Evolutionary conservation across 2,888 invertebrate species (phyloP).

Genomic region (Busseola fusca): DNA sequence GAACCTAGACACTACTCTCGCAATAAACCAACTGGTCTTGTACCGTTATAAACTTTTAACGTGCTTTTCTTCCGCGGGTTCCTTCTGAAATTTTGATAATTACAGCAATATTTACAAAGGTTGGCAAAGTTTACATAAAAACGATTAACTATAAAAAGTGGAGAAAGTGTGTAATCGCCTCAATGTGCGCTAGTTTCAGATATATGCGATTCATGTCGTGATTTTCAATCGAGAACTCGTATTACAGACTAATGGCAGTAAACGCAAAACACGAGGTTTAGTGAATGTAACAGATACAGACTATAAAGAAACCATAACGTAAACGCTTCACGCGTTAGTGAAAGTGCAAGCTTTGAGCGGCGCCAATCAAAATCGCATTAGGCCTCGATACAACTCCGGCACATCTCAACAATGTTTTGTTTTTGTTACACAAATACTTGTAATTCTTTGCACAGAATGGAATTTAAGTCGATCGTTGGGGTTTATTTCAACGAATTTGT

Average conservation of each 20-base stretch:
- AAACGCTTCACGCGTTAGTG: constrained; percentile 76
- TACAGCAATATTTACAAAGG: constrained; percentile 17
- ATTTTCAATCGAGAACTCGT: constrained; percentile 61
- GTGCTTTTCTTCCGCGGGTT: constrained; percentile 23
- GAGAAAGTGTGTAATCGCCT: constrained; percentile 63
- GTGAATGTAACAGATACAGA: constrained; percentile 63
- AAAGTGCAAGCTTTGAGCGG: constrained; percentile 80
- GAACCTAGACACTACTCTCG: constrained; percentile 48
- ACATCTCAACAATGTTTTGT: constrained; percentile 66
- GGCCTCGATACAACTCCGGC: constrained; percentile 65
- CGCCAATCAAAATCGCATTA: constrained; percentile 85
- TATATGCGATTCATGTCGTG: constrained; percentile 57
- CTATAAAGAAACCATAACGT: constrained; percentile 70
- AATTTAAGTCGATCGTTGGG: constrained; percentile 36
- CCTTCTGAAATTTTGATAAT: constrained; percentile 23
- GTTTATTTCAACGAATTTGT: constrained; percentile 20
- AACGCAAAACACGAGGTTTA: constrained; percentile 64
- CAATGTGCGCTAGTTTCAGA: constrained; percentile 51
- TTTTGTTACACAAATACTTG: constrained; percentile 31
- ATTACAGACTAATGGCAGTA: constrained; percentile 53
- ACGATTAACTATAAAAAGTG: constrained; percentile 44
- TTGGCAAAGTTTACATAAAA: constrained; percentile 23
- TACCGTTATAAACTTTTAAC: constrained; percentile 43
- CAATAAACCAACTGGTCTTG: constrained; percentile 43
- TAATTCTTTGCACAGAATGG: constrained; percentile 26